Evolutionary conservation across 2,113 vertebrate species (phyloP).

Genomic region (Tragelaphus strepsiceros): DNA sequence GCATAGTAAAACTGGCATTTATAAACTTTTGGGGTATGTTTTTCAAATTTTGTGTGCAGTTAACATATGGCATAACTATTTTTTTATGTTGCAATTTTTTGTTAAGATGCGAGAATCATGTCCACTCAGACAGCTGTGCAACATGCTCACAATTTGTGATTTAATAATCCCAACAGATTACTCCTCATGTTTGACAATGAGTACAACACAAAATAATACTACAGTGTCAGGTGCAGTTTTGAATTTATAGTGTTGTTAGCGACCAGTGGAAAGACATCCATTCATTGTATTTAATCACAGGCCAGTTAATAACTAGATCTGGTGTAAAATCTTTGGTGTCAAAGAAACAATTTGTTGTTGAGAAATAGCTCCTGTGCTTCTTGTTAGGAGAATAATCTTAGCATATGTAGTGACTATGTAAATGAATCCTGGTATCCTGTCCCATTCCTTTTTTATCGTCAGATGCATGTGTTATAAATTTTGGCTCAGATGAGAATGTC

Average conservation of each 20-base stretch:
- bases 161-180: neutral
- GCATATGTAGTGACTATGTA: neutral
- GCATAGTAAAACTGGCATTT: neutral
- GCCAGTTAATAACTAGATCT: neutral
- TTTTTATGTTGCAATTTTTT: neutral
- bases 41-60: neutral
- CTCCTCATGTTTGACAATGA: neutral
- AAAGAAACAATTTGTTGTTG: neutral
- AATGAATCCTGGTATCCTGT: neutral
- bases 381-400: neutral
- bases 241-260: neutral
- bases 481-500: neutral
- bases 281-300: neutral
- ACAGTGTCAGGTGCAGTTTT: neutral
- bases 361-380: neutral
- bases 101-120: neutral
- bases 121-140: neutral
- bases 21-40: neutral
- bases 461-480: neutral
- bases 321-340: neutral
- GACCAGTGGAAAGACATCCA: neutral
- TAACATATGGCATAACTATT: neutral
- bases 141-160: neutral
- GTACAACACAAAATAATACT: neutral
- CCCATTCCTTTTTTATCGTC: neutral